Evolutionary conservation across 2,797 vertebrate genomes (phyloP), one percentile per base, ranked within the genome.

Genomic region (Tympanoctomys barrerae): DNA sequence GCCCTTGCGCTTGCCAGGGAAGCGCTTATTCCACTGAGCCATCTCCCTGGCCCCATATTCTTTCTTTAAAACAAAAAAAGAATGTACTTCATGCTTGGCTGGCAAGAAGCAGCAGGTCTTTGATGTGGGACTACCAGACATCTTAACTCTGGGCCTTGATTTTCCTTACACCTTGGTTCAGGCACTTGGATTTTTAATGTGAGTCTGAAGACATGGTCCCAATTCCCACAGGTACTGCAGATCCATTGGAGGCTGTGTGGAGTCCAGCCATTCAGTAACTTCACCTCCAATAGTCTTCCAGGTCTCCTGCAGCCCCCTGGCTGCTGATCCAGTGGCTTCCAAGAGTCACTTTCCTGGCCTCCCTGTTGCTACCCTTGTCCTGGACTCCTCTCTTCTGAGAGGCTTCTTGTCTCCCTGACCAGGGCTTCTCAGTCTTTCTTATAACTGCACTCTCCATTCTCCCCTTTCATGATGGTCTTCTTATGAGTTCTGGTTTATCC

Each of bases 161-260:
- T 92, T 88, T 95, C 80, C 81, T 94, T 61, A 62, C 0, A 46
- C 13, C 5, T 93, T 90, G 52, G 80, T 75, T 95, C 62, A 73
- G 71, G 22, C 68, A 59, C 80, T 36, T 46, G 71, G 24, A 21
- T 88, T 92, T 89, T 91, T 82, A 36, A n/a, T 84, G 26, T 75
- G 87, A 93, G 61, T 86, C 68, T 91, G 73, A 71, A 95, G 77
- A 87, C 14, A 71, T 42, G 88, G 21, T 87, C 52, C 46, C 64
- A 90, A 2, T 66, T 71, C 52, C 7, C 16, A 70, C 1, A 62
- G 85, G 39, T 54, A 71, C 24, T 57, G 33, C 7, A 4, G 80
- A n/a, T 83, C 57, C 91, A 22, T 8, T 36, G 4, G 42, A 90
- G 59, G 31, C 24, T 78, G 64, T 91, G 31, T 87, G 70, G 77